Base-by-base conservation (phyloP, 2,888 invertebrate genomes). In the Portevinia maculata region DNA sequence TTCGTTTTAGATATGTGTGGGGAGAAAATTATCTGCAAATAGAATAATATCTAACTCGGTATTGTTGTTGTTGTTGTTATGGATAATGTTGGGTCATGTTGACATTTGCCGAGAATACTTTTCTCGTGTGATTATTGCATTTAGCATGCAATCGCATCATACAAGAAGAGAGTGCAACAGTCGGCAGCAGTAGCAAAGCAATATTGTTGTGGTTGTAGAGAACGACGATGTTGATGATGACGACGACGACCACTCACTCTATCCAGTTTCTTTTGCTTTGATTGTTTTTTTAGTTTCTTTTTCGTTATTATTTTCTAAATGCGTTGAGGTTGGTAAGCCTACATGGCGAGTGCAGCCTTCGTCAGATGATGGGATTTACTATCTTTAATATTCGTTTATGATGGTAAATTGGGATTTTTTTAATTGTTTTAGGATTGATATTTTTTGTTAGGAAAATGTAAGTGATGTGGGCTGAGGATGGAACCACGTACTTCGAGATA, bases 11-110 rank as follows among this genome's bases (percentile, higher is more conserved):
- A 44, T 21, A n/a, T 70, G 76, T 70, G 81, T 76, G 76, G 81
- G 69, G 79, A 75, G 79, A 81, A 76, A 81, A 59, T 70, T 46
- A 70, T 70, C 70, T 70, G 76, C 76, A 69, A 81, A 81, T 76
- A 70, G 76, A 69, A 76, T 76, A 65, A 70, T 50, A 74, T 67
- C 60, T 74, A 74, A 55, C 34, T 76, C 60, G 53, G 11, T n/a
- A 11, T 48, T 46, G 53, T 46, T 53, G 8, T 37, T 70, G 17
- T 9, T 55, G 46, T 44, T 5, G 9, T 4, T 59, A 53, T n/a
- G 19, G 17, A 46, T 21, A 65, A 44, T 39, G 79, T 59, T 76
- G 59, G 70, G 70, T 53, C 70, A 81, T 81, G 70, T 76, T 81
- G 81, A 83, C 83, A 83, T 83, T 83, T 73, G 41, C 60, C 53